phyloP scores from a whole-genome alignment of 2,888 invertebrate genomes.

The Ypsolopha sequella region DNA sequence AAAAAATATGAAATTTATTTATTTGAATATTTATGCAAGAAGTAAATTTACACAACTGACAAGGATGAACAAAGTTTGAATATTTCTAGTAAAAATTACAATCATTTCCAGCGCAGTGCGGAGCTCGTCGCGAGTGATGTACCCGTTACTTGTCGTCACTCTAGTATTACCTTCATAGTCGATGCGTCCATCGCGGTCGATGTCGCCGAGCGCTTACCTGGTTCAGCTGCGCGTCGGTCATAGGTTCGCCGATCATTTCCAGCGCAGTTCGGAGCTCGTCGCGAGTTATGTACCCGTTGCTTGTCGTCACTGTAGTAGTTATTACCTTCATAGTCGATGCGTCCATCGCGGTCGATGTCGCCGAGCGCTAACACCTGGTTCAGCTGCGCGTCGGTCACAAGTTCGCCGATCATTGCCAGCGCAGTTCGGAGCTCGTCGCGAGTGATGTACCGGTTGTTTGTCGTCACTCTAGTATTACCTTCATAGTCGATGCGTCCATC shows the following conservation, averaged over 20 bases:
- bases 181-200: slow-evolving; percentile 62
- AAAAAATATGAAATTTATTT: not conserved
- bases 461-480: slow-evolving; percentile 75
- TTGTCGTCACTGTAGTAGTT: slow-evolving; percentile 55
- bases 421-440: slow-evolving; percentile 82
- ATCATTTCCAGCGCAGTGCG: slow-evolving; percentile 72
- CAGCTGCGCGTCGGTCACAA: slow-evolving; percentile 80
- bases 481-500: slow-evolving; percentile 87
- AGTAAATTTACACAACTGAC: not conserved
- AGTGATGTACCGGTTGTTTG: slow-evolving; percentile 90
- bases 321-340: slow-evolving; percentile 72
- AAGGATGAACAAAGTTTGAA: not conserved
- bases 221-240: slow-evolving; percentile 80
- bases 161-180: slow-evolving; percentile 72
- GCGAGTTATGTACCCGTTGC: slow-evolving; percentile 89
- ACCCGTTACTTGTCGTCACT: slow-evolving; percentile 84
- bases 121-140: slow-evolving; percentile 85
- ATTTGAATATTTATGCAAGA: not conserved
- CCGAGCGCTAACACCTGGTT: slow-evolving; percentile 80
- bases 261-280: slow-evolving; percentile 84
- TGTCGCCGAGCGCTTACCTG: slow-evolving; percentile 80
- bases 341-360: slow-evolving; percentile 74
- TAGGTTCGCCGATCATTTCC: slow-evolving; percentile 85
- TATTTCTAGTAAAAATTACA: not conserved
- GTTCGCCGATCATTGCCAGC: slow-evolving; percentile 87